Evolutionary conservation across 2,888 invertebrate genomes (phyloP), one percentile per base, ranked within the genome.

Genomic region (Hydropsyche betteni): DNA sequence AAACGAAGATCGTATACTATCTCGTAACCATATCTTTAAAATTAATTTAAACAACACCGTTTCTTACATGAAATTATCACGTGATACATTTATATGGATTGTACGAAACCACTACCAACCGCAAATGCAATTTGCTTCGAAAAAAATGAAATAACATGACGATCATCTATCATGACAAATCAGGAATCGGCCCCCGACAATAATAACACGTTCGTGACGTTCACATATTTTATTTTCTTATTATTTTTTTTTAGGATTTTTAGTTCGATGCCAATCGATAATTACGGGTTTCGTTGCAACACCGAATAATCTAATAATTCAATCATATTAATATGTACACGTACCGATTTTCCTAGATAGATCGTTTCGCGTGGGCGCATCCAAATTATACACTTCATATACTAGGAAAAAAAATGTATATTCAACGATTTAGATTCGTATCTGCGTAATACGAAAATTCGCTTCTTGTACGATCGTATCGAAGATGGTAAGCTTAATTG

Each of bases 251-350:
- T 14, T n/a, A n/a, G 14, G 14, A 64, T 64, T 36, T 64, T 12
- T 64, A 64, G 64, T 64, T 70, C 36, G 70, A 70, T 70, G 70
- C 33, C 70, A 36, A 70, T 70, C 70, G 70, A 70, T 70, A 70
- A 70, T 70, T 70, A 70, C 53, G 52, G 70, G 69, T 69, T 69
- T 69, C 50, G 69, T 69, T 69, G 51, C 51, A 69, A 44, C 51
- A 69, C 69, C 38, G 51, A 50, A 72, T 58, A 72, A 58, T 72
- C 72, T 50, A 72, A 72, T 72, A 72, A 72, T 72, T 72, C 72
- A 72, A 72, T 58, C 72, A 16, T 55, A 72, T 72, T 72, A 58
- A 72, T 72, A 36, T 36, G 36, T 64, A 36, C 36, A 10, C 36
- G 10, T 64, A 64, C 64, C 44, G 64, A 55, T 72, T 34, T 36